Conservation (phyloP, 1,140 invertebrate species). For the Marisa cornuarietis region DNA sequence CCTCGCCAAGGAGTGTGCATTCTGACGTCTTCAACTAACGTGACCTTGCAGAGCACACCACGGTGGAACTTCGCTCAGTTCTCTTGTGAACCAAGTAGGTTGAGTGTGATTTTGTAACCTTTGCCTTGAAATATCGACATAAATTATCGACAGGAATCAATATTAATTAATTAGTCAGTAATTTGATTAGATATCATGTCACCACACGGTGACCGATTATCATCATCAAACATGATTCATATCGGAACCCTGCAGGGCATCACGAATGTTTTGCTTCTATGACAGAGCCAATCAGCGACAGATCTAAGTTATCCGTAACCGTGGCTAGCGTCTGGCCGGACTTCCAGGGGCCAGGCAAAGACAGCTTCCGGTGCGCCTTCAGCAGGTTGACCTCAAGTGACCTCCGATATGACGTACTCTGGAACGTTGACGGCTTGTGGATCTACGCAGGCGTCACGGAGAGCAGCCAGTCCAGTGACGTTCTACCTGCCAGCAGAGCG, state of each 20-base stretch:
- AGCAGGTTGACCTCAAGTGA: background rate
- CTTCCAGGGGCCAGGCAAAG: slow-evolving; percentile 36
- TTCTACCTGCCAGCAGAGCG: background rate
- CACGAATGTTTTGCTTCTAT: background rate
- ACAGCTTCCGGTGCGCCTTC: slow-evolving; percentile 40
- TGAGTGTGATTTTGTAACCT: too few species aligned
- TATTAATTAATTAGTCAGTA: too few species aligned
- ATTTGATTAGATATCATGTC: too few species aligned
- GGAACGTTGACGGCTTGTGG: slow-evolving; percentile 40
- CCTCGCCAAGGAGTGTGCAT: slow-evolving; percentile 25
- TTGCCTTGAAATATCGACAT: too few species aligned
- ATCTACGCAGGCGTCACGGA: slow-evolving; percentile 22
- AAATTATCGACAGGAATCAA: too few species aligned
- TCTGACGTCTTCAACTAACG: slow-evolving; percentile 4
- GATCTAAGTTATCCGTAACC: background rate
- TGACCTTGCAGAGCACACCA: slow-evolving; percentile 17
- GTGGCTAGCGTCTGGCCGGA: slow-evolving; percentile 20
- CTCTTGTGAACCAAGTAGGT: slow-evolving; percentile 1
- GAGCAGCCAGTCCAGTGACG: background rate
- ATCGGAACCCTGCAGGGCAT: too few species aligned
- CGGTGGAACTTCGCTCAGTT: slow-evolving; percentile 35
- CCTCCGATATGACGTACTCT: slow-evolving; percentile 37
- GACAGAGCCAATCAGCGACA: slow-evolving; percentile 20
- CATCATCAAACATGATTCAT: too few species aligned
- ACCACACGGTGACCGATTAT: too few species aligned